Evolutionary conservation across 2,113 vertebrate genomes (phyloP).

Genomic region (Tragelaphus scriptus): DNA sequence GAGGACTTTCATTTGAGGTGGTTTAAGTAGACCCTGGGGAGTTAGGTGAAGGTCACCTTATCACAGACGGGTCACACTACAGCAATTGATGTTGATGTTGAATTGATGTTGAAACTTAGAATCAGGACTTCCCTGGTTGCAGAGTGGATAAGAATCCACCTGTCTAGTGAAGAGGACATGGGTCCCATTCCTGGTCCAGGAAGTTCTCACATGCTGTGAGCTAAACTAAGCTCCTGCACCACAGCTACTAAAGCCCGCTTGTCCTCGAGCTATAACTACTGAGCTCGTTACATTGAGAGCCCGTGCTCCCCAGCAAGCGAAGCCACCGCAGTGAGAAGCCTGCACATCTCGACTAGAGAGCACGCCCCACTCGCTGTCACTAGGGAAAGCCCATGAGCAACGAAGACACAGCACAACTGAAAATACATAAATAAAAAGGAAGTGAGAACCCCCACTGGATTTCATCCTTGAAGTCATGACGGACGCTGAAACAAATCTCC

Average conservation of each 20-base stretch:
- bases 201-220: not conserved
- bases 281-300: fast-evolving
- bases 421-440: not conserved
- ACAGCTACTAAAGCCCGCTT: not conserved
- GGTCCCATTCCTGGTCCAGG: not conserved
- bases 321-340: not conserved
- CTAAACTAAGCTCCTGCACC: not conserved
- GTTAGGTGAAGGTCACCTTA: not conserved
- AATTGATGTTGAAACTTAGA: not conserved
- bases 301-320: not conserved
- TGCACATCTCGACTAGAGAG: fast-evolving
- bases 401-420: fast-evolving
- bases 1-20: not conserved
- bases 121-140: fast-evolving
- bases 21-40: not conserved
- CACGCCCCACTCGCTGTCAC: fast-evolving
- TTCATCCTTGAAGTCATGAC: not conserved
- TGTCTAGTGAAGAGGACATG: not conserved
- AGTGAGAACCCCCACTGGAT: not conserved
- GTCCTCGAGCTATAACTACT: fast-evolving
- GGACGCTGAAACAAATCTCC: not conserved
- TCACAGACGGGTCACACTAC: fast-evolving
- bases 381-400: fast-evolving
- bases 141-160: not conserved
- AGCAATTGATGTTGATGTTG: not conserved